phyloP scores from a whole-genome alignment of 2,113 vertebrate species.

The Halcyon malimbica region DNA sequence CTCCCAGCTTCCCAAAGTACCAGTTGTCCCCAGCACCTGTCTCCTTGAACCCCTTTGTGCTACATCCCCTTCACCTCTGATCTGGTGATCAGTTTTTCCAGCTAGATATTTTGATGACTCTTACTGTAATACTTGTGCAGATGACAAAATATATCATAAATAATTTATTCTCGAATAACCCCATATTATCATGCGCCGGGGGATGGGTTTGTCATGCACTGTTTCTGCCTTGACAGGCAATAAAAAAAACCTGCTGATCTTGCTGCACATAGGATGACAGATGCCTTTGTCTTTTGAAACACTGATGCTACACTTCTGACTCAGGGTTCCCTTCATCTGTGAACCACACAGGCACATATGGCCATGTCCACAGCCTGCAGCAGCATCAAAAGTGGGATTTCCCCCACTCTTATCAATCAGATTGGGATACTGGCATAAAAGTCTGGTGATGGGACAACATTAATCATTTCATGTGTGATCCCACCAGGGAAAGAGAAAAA shows the following conservation, averaged over 20 bases:
- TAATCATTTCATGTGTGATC: not conserved
- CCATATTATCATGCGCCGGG: not conserved
- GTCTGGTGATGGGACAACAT: not conserved
- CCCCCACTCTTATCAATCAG: not conserved
- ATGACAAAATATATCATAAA: not conserved
- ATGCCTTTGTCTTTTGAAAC: not conserved
- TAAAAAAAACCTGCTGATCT: not conserved
- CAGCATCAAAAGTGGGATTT: not conserved
- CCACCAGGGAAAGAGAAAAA: not conserved
- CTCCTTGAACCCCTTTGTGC: not conserved
- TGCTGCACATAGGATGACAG: not conserved
- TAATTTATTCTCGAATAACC: not conserved
- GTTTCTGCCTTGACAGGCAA: not conserved
- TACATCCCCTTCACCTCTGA: not conserved
- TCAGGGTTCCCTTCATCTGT: not conserved
- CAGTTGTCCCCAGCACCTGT: not conserved
- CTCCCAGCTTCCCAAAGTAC: conserved; percentile 5
- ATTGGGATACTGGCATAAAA: not conserved
- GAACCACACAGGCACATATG: not conserved
- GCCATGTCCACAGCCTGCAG: not conserved
- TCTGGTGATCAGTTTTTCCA: not conserved
- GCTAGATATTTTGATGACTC: not conserved
- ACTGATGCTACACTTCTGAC: not conserved
- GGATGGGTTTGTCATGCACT: not conserved
- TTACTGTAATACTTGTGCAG: not conserved